Conservation (phyloP, 2,113 vertebrate species). For the Pterocles orientalis region DNA sequence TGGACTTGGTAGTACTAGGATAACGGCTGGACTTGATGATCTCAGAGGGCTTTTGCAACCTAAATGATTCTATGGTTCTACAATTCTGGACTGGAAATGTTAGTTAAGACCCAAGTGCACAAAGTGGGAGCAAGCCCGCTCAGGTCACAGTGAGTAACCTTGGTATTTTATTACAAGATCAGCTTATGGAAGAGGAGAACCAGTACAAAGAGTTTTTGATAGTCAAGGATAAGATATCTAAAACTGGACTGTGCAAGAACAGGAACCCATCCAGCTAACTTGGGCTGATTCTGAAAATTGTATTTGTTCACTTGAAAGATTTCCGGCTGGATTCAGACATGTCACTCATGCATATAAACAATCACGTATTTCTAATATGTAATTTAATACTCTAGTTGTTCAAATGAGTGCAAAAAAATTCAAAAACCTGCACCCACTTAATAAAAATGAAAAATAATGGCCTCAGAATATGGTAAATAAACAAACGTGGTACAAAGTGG, state of each 20-base stretch:
- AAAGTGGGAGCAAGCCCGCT: background rate
- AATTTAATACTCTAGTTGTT: background rate
- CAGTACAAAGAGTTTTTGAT: background rate
- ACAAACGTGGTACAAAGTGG: background rate
- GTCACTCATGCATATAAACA: background rate
- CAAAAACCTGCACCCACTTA: fast-evolving
- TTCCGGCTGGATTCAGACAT: background rate
- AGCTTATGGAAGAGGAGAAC: background rate
- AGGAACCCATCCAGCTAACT: fast-evolving
- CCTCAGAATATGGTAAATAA: background rate
- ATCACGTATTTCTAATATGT: background rate
- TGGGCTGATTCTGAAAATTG: background rate
- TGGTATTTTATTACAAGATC: background rate
- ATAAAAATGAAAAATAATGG: background rate
- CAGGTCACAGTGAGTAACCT: fast-evolving
- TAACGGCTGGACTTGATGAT: too few relatives aligned
- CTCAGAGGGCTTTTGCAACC: too few relatives aligned
- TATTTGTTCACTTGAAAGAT: background rate
- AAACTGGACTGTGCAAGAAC: background rate
- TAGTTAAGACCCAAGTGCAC: fast-evolving
- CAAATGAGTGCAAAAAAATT: background rate
- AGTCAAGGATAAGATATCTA: background rate
- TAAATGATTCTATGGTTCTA: too few relatives aligned
- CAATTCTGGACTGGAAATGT: background rate
- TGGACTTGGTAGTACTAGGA: too few relatives aligned